Evolutionary conservation across 2,797 vertebrate genomes (phyloP).

Genomic region (Manis pentadactyla): DNA sequence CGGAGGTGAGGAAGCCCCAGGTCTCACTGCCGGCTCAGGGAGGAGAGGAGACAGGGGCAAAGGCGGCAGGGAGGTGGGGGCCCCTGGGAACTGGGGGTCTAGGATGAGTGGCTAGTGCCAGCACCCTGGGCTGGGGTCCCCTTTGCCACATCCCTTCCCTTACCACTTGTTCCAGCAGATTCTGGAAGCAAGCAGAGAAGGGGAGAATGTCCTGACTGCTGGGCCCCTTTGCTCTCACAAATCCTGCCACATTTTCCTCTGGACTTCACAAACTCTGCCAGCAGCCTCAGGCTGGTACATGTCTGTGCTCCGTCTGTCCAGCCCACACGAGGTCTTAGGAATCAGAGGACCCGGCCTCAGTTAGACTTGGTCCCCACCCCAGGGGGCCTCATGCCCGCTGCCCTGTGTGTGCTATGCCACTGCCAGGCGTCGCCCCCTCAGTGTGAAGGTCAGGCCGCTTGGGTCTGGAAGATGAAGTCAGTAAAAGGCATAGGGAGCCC

Average conservation of each 20-base stretch:
- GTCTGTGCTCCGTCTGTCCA: not conserved
- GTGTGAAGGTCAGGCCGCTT: not conserved
- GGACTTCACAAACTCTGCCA: not conserved
- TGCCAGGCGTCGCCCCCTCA: rapidly evolving
- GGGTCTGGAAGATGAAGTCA: not conserved
- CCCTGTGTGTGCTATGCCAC: not conserved
- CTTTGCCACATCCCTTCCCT: not conserved
- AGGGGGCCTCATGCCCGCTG: not conserved
- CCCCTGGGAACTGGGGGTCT: not conserved
- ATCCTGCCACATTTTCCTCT: not conserved
- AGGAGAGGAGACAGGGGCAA: not conserved
- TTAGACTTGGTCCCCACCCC: not conserved
- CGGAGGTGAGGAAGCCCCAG: not conserved
- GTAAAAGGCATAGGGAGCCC: not conserved
- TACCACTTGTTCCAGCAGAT: not conserved
- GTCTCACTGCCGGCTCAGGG: not conserved
- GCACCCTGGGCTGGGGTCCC: not conserved
- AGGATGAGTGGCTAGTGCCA: not conserved
- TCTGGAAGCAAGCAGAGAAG: not conserved
- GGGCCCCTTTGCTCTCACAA: not conserved
- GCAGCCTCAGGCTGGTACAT: rapidly evolving
- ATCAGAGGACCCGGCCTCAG: not conserved
- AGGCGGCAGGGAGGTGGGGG: not conserved
- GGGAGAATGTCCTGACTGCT: not conserved
- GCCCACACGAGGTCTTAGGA: not conserved